Evolutionary conservation across 2,113 vertebrate genomes (phyloP).

Genomic region (Tragulus kanchil): DNA sequence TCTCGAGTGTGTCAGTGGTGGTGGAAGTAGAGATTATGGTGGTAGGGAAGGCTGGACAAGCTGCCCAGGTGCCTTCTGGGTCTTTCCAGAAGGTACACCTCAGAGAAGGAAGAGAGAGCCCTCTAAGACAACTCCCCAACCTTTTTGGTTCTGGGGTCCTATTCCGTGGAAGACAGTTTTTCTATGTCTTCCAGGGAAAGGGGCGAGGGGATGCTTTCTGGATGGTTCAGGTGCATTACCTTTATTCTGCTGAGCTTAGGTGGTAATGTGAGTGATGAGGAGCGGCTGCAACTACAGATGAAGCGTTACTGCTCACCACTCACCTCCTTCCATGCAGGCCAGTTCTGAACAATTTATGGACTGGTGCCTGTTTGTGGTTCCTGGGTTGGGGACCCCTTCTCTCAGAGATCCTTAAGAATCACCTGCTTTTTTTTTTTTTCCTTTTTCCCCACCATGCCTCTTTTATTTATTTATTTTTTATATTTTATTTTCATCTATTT

Average conservation of each 20-base stretch:
- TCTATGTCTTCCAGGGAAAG: not conserved
- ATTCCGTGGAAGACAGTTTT: not conserved
- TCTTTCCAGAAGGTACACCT: not conserved
- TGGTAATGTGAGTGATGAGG: not conserved
- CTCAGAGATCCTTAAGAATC: not conserved
- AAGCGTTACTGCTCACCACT: not conserved
- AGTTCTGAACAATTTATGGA: not conserved
- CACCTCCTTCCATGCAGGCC: not conserved
- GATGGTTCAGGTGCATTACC: not conserved
- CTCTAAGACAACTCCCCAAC: not conserved
- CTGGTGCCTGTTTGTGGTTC: not conserved
- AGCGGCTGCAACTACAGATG: not conserved
- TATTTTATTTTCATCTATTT: too few relatives aligned
- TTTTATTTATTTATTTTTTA: too few relatives aligned
- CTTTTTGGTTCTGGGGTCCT: not conserved
- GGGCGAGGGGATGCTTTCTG: not conserved
- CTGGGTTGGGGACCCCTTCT: not conserved
- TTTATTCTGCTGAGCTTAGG: not conserved
- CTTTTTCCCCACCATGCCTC: too few relatives aligned
- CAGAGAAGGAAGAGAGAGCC: not conserved
- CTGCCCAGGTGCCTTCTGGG: accelerated
- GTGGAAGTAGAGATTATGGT: not conserved
- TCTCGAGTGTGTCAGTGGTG: not conserved
- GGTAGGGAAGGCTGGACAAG: accelerated
- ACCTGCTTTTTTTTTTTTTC: not conserved